Evolutionary conservation across 2,113 vertebrate genomes (phyloP).

Genomic region (Psettodes erumei): DNA sequence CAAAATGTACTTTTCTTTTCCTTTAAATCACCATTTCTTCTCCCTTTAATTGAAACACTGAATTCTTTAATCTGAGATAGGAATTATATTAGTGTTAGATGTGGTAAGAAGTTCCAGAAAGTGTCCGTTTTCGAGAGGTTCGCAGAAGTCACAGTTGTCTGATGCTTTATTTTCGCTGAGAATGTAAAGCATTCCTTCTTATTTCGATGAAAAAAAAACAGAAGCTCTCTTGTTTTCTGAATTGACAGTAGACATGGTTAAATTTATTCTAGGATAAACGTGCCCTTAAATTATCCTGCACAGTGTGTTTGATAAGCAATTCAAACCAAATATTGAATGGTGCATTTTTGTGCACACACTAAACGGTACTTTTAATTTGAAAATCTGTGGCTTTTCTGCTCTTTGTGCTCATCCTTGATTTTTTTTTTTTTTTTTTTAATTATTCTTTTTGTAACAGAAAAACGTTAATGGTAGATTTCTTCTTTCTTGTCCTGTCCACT

Average conservation of each 20-base stretch:
- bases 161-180: conserved; percentile 23
- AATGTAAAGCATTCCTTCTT: background rate
- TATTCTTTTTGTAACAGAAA: background rate
- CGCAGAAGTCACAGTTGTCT: background rate
- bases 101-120: background rate
- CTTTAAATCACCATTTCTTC: background rate
- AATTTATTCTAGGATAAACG: too few relatives aligned
- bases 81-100: background rate
- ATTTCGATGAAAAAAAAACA: too few relatives aligned
- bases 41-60: background rate
- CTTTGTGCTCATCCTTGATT: conserved; percentile 11
- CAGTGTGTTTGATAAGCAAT: background rate
- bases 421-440: conserved; percentile 13
- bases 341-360: conserved; percentile 23
- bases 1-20: conserved; percentile 3
- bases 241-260: background rate
- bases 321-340: conserved; percentile 8
- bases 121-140: background rate
- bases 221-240: background rate
- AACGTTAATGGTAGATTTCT: conserved; percentile 24
- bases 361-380: conserved; percentile 52
- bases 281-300: too few relatives aligned
- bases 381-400: background rate
- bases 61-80: background rate
- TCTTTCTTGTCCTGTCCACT: conserved; percentile 29